A percentile compares a stretch with the other conserved stretches of the same genome.
These are phyloP conservation scores for Leistus spinibarbis DNA, from an alignment of 2,888 invertebrate genomes.

Conservation along the genomic window DNA sequence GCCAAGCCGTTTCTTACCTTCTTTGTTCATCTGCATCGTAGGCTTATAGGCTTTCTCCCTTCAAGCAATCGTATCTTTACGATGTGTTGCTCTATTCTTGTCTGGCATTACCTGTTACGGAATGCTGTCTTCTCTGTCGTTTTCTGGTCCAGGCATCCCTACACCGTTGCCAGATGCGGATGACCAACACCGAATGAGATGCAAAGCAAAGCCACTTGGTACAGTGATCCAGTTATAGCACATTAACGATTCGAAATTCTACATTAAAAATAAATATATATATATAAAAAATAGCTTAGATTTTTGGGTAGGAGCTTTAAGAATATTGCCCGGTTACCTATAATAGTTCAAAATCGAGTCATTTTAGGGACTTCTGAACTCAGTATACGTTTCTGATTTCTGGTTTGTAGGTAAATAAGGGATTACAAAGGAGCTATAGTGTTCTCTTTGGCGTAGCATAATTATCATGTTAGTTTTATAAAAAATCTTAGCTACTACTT, in stretches of 20 bases:
- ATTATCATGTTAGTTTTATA: neutral
- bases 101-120: constrained; percentile 43
- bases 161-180: constrained; percentile 37
- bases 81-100: constrained; percentile 49
- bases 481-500: neutral
- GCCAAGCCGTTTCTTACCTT: constrained; percentile 44
- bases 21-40: constrained; percentile 4
- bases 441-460: neutral
- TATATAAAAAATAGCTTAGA: no score
- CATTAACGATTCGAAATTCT: no score
- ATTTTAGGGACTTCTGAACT: no score
- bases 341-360: no score
- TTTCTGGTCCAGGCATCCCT: constrained; percentile 35
- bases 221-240: constrained; percentile 15
- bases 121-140: constrained; percentile 35
- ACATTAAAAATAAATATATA: no score
- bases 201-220: no score
- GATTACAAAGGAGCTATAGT: no score
- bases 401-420: no score
- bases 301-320: no score
- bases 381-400: no score
- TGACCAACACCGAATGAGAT: constrained; percentile 10
- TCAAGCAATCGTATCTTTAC: constrained; percentile 43
- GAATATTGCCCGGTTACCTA: no score
- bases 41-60: constrained; percentile 11